Conservation (phyloP, 2,797 vertebrate genomes). For the Ciconia nigra region DNA sequence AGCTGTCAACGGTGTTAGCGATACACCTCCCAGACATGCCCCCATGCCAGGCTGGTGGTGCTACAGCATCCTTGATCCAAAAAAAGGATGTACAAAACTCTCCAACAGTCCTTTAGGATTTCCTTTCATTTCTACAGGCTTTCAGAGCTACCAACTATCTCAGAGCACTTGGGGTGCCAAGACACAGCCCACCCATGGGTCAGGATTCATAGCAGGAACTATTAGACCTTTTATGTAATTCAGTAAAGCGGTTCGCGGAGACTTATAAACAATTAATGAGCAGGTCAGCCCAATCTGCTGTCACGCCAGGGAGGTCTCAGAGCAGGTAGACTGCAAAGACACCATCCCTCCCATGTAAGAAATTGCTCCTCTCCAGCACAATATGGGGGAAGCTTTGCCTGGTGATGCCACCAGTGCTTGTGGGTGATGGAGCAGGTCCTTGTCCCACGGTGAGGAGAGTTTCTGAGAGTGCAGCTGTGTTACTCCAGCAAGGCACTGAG, state of each 20-base stretch:
- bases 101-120: neutral
- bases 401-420: neutral
- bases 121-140: neutral
- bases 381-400: neutral
- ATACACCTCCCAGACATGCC: neutral
- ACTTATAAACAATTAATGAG: neutral
- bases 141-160: neutral
- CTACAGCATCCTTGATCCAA: neutral
- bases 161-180: neutral
- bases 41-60: neutral
- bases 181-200: neutral
- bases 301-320: neutral
- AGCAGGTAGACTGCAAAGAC: neutral
- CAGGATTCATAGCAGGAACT: neutral
- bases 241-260: neutral
- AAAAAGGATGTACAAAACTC: neutral
- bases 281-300: neutral
- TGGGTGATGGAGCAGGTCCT: neutral
- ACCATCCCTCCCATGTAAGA: neutral
- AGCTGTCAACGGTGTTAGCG: neutral
- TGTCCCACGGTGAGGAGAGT: neutral
- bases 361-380: neutral
- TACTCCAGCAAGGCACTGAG: neutral
- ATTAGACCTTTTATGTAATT: neutral
- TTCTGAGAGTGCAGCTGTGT: neutral